Evolutionary conservation across 2,797 vertebrate genomes (phyloP).

Genomic region (Heterohyrax brucei): DNA sequence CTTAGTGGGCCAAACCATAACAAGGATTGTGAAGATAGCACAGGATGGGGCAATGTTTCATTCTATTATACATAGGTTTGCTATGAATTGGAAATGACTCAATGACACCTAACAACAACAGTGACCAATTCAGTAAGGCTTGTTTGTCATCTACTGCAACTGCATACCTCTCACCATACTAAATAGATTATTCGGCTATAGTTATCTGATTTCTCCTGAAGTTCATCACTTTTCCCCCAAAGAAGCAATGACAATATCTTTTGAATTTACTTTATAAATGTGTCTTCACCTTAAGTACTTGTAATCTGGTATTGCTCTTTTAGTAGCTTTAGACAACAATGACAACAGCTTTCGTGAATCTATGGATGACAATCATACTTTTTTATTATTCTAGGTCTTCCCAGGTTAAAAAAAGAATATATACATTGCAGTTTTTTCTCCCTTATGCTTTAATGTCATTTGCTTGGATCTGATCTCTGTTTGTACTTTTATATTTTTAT

Average conservation of each 20-base stretch:
- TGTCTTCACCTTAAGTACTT: background rate
- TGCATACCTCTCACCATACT: background rate
- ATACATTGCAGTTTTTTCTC: background rate
- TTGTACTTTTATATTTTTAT: background rate
- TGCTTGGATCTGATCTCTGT: background rate
- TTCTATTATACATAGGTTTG: too few species aligned
- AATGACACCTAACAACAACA: background rate
- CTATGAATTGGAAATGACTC: too few species aligned
- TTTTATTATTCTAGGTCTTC: background rate
- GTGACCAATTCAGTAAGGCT: background rate
- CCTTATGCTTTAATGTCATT: background rate
- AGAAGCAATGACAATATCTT: background rate
- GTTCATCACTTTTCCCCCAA: background rate
- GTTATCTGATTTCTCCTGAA: background rate
- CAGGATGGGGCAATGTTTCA: too few species aligned
- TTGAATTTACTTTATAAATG: background rate
- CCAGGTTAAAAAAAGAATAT: background rate
- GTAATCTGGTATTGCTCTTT: too few species aligned
- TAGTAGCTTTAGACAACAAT: too few species aligned
- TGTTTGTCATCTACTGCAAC: background rate
- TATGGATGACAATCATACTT: background rate
- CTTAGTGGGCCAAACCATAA: too few species aligned
- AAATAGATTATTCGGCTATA: background rate
- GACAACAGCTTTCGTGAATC: background rate
- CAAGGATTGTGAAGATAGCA: too few species aligned